Evolutionary conservation across 1,140 invertebrate species (phyloP), one percentile per base, ranked within the genome.

Genomic region (Parapsyche elsis): DNA sequence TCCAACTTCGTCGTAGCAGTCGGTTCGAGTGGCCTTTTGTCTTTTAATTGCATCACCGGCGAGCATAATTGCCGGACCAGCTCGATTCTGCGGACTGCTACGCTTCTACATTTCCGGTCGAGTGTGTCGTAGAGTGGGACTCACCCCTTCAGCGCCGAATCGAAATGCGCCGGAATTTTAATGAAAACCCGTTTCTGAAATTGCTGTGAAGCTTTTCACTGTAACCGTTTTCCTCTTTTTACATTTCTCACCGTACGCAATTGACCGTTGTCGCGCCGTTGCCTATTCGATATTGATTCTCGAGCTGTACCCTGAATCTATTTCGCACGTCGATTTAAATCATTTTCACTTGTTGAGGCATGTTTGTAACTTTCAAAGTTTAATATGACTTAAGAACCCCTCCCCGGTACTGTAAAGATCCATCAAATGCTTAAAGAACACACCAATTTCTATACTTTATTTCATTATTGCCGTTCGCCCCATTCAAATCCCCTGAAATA

Each of bases 21-120:
- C 64, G 24, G 10, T 23, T 67, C 64, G 24, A 67, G 64, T 67
- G 64, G 64, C 64, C 64, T 67, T 67, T 67, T 67, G 64, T 67
- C 64, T 67, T 67, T 67, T 67, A 67, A 67, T 67, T 67, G 64
- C 64, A 67, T 67, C 64, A 67, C 64, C 64, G 21, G 9, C 57
- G 21, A 61, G n/a, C 57, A 61, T 23, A 67, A 67, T 67, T 23
- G 64, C 21, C 9, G 16, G 59, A 21, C 59, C 59, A 53, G 12
- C 12, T 53, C 12, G 12, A n/a, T 53, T 53, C 12, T 53, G 49
- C 16, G 49, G 12, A 53, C 16, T 53, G n/a, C 21, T 61, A 21
- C 21, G 59, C 59, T 53, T 53, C 16, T 9, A 61, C n/a, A 10
- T 61, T 61, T 21, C 21, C 59, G 21, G n/a, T 61, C 21, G 59